A percentile compares a stretch with the other conserved stretches of the same genome.
These are phyloP conservation scores for Carollia perspicillata DNA, from an alignment of 2,113 vertebrate genomes.

Conservation along the genomic window DNA sequence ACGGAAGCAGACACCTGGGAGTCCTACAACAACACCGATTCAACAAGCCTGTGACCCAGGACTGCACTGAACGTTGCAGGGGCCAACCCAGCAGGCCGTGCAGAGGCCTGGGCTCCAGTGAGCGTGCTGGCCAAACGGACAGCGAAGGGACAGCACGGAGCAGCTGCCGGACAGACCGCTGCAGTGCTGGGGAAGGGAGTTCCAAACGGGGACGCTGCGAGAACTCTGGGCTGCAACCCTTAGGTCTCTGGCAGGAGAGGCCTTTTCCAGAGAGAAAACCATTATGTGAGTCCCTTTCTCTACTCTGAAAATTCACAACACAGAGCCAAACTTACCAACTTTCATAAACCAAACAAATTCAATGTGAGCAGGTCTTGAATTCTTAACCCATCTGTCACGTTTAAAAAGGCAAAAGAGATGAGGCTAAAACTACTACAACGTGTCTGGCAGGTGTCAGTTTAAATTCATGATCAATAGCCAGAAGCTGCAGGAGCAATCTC, in stretches of 20 bases:
- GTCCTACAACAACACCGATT: not conserved
- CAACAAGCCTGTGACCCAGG: not conserved
- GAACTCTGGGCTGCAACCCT: not conserved
- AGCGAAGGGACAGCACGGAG: not conserved
- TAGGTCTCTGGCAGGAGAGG: not conserved
- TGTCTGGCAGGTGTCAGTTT: not conserved
- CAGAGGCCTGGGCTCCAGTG: not conserved
- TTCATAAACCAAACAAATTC: not conserved
- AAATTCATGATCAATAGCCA: not conserved
- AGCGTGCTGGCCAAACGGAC: rapidly evolving
- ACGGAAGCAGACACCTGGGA: not conserved
- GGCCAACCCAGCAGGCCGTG: not conserved
- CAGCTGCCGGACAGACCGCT: rapidly evolving
- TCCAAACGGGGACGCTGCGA: too few species aligned
- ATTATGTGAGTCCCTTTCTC: not conserved
- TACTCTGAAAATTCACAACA: not conserved
- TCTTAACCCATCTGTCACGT: not conserved
- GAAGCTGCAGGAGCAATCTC: not conserved
- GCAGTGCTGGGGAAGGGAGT: not conserved
- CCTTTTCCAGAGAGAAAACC: not conserved
- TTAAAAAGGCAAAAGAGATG: not conserved
- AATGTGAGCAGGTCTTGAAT: not conserved
- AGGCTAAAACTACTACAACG: not conserved
- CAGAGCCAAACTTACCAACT: rapidly evolving
- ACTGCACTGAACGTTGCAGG: rapidly evolving